Conservation (phyloP, 2,113 vertebrate species). For the Fukomys damarensis region DNA sequence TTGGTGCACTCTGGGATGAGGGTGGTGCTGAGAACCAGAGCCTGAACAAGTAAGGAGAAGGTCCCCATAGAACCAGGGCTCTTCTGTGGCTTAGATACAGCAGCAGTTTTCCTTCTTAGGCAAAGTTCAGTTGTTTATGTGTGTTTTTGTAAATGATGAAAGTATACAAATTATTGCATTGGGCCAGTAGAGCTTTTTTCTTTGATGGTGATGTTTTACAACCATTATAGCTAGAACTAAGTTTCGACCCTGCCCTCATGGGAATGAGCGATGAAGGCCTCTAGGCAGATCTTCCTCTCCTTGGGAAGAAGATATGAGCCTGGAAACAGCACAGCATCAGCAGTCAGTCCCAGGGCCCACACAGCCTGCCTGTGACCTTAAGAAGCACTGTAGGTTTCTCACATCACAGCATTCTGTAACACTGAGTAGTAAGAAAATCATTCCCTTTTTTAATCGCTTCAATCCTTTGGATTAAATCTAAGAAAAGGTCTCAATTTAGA, state of each 20-base stretch:
- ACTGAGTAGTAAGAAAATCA: background rate
- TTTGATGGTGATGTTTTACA: background rate
- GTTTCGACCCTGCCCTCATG: background rate
- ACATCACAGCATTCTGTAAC: fast-evolving
- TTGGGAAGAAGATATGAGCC: fast-evolving
- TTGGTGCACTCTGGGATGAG: background rate
- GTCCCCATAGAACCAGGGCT: background rate
- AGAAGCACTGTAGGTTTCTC: background rate
- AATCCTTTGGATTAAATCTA: background rate
- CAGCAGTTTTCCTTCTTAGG: background rate
- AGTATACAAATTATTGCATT: background rate
- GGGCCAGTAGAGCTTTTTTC: background rate
- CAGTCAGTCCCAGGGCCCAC: background rate
- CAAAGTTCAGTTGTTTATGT: background rate
- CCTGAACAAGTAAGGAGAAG: background rate
- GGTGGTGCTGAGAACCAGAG: background rate
- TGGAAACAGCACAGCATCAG: background rate
- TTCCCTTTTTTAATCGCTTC: background rate
- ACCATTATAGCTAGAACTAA: background rate
- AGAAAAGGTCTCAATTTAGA: background rate
- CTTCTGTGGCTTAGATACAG: background rate
- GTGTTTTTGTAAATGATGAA: background rate
- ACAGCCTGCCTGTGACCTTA: background rate
- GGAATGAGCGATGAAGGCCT: background rate
- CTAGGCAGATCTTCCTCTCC: background rate